phyloP scores from a whole-genome alignment of 2,113 vertebrate species.

The Xenotilapia caudafasciata region DNA sequence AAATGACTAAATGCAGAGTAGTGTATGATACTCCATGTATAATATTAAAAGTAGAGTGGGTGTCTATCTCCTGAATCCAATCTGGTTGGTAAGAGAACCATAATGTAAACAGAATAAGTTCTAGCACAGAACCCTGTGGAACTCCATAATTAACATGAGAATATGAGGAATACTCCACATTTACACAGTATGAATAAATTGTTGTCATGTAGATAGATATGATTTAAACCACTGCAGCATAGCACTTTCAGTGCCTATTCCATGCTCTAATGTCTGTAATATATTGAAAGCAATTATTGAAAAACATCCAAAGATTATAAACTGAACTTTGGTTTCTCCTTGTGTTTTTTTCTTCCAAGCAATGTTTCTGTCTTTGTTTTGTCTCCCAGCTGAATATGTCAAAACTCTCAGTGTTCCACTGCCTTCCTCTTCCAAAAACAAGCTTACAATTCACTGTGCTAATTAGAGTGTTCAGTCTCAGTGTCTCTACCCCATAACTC shows the following conservation, averaged over 20 bases:
- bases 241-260: neutral
- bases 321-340: neutral
- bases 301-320: neutral
- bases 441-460: neutral
- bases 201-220: neutral
- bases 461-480: constrained; percentile 16
- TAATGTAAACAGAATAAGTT: neutral
- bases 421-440: neutral
- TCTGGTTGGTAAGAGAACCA: neutral
- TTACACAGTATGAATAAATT: neutral
- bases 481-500: neutral
- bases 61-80: neutral
- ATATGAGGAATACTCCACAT: neutral
- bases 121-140: neutral
- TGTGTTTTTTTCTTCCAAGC: neutral
- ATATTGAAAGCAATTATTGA: neutral
- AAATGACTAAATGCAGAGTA: neutral
- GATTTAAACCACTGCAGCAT: neutral
- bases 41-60: neutral
- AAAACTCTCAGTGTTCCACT: neutral
- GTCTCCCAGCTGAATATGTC: neutral
- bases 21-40: neutral
- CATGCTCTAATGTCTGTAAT: neutral
- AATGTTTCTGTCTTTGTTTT: neutral
- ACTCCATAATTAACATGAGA: neutral